Base-by-base conservation (phyloP, 1,140 invertebrate genomes). In the Hycleus phaleratus region DNA sequence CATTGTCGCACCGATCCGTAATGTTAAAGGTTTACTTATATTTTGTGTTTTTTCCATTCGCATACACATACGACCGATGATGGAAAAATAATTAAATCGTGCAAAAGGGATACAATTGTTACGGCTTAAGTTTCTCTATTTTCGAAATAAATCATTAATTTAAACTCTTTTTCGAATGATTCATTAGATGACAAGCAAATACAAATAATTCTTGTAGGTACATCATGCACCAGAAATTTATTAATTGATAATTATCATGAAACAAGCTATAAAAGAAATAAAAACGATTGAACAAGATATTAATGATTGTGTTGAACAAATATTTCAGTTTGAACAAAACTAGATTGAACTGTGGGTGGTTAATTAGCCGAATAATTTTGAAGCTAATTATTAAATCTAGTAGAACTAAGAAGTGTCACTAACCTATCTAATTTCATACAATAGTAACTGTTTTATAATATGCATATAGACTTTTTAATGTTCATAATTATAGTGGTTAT, bases 341-440 rank as follows among this genome's bases (percentile, higher is more conserved):
- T 26, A 51, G 38, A 40, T 18, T 24, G 7, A 32, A 32, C 32
- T 32, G 32, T 42, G 54, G 50, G 60, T 54, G 56, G 56, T 38
- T 61, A 61, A 61, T 61, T 58, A 58, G 52, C 59, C 53, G 39
- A 10, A 43, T 43, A 52, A 53, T 45, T 32, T 32, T 32, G 12
- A 60, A 48, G 44, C 32, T 56, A 60, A 60, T 60, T 39, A 49
- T 51, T 46, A 51, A 60, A 26, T 46, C 46, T 60, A 38, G 46
- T 42, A 56, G 42, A 60, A 60, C 59, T 60, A 60, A 59, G 43
- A 5, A 51, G 48, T 61, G 59, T 61, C 59, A 52, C 54, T 54
- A 43, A 49, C 24, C 49, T 18, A 32, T n/a, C 56, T 18, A 18
- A 25, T 25, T 46, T 48, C 10, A 18, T 18, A 18, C 18, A 24